A percentile compares a stretch with the other conserved stretches of the same genome.
phyloP scores from a whole-genome alignment of 2,113 vertebrate genomes.

The Hippocampus abdominalis region DNA sequence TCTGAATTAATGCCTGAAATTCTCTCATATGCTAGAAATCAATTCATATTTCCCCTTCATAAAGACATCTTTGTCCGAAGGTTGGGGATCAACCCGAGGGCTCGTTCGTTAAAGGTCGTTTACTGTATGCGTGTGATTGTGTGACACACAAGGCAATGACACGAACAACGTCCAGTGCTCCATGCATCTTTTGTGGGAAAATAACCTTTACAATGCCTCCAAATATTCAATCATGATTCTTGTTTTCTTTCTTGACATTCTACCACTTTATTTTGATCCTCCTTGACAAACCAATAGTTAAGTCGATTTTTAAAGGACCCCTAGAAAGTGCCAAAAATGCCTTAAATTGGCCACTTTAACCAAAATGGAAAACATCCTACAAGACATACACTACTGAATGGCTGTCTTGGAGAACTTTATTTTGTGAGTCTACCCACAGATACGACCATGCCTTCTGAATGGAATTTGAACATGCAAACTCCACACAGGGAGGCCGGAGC shows the following conservation, averaged over 20 bases:
- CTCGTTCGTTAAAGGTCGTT: conserved; percentile 45
- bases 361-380: neutral
- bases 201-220: neutral
- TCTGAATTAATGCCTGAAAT: neutral
- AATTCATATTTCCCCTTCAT: conserved; percentile 23
- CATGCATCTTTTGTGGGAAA: neutral
- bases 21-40: conserved; percentile 25
- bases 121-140: neutral
- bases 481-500: too few relatives aligned
- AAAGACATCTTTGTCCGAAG: conserved; percentile 55
- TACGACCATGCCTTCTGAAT: neutral
- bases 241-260: neutral
- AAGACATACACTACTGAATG: too few relatives aligned
- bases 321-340: neutral
- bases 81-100: neutral
- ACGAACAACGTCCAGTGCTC: neutral
- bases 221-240: neutral
- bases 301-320: too few relatives aligned
- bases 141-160: neutral
- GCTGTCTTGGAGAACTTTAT: neutral
- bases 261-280: neutral
- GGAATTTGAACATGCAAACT: too few relatives aligned
- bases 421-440: neutral
- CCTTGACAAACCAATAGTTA: neutral
- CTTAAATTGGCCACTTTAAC: neutral